Percentiles rank a stretch among this genome's conserved stretches.
These are phyloP conservation scores for Haliclona indistincta DNA, from an alignment of 37 sponge, comb jelly and placozoan species.

Conservation along the genomic window DNA sequence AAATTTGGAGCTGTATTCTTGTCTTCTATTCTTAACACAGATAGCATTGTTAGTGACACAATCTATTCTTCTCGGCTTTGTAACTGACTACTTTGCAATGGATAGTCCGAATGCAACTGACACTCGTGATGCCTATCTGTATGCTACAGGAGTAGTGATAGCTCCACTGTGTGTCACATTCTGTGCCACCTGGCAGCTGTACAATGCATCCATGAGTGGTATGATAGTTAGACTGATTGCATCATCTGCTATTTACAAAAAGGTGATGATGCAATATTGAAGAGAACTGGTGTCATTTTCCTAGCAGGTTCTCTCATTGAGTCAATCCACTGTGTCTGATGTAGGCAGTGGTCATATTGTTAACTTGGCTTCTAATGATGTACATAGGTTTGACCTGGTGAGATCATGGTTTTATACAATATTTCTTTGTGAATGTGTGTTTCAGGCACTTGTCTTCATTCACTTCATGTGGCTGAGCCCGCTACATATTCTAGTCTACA, in stretches of 20 bases:
- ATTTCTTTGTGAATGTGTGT: neutral
- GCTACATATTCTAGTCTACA: slow-evolving; percentile 31
- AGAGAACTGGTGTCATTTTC: neutral
- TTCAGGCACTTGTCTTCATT: slow-evolving; percentile 59
- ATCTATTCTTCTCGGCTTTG: slow-evolving; percentile 45
- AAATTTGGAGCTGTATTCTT: too few species aligned
- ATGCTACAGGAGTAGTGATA: slow-evolving; percentile 36
- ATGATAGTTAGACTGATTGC: slow-evolving; percentile 44
- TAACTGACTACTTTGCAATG: slow-evolving; percentile 60
- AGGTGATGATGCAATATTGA: slow-evolving; percentile 14
- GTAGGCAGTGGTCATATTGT: too few species aligned
- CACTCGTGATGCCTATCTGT: slow-evolving; percentile 67
- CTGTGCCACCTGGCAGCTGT: neutral
- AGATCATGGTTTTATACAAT: neutral
- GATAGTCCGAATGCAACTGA: slow-evolving; percentile 25
- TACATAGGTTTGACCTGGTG: slow-evolving; percentile 76
- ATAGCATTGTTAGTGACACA: slow-evolving; percentile 37
- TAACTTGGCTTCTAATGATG: slow-evolving; percentile 64
- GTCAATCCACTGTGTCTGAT: slow-evolving; percentile 58
- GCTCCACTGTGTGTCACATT: neutral
- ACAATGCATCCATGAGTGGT: slow-evolving; percentile 37
- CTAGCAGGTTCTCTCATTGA: slow-evolving; percentile 47
- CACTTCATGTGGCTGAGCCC: slow-evolving; percentile 52
- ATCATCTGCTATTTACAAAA: slow-evolving; percentile 66
- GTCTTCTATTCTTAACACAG: slow-evolving; percentile 23